These are phyloP conservation scores for Sanderia malayensis DNA, from an alignment of 30 jellyfish, hydroid and myxozoan species.

Conservation along the genomic window DNA sequence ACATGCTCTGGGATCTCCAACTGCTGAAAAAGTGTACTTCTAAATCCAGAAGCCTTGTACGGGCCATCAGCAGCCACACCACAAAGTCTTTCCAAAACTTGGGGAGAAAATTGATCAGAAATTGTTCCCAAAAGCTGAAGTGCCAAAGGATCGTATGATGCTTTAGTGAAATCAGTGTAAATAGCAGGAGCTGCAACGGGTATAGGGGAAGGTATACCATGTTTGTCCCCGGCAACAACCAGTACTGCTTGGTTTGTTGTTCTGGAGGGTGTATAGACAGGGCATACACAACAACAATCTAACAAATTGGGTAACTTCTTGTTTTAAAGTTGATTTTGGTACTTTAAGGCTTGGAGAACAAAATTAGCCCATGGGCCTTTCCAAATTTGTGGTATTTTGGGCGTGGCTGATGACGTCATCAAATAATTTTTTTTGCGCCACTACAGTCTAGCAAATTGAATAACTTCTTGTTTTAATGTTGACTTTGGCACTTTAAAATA, in stretches of 20 bases:
- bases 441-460: no score
- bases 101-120: slow-evolving; percentile 9
- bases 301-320: no score
- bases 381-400: no score
- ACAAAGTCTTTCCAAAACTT: slow-evolving; percentile 6
- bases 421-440: no score
- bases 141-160: slow-evolving; percentile 9
- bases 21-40: background rate
- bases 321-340: no score
- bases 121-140: slow-evolving; percentile 7
- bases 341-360: no score
- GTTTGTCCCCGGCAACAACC: slow-evolving; percentile 34
- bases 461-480: no score
- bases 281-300: no score
- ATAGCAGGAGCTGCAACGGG: slow-evolving; percentile 7
- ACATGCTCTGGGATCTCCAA: background rate
- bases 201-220: slow-evolving; percentile 23
- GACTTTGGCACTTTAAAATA: no score
- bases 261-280: slow-evolving; percentile 31
- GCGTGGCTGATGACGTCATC: no score
- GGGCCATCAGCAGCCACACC: slow-evolving; percentile 31
- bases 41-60: slow-evolving; percentile 17
- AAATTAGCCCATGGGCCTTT: no score
- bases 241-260: slow-evolving; percentile 37
- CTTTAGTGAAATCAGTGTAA: slow-evolving; percentile 4